Evolutionary conservation across 1,140 invertebrate species (phyloP).

Genomic region (Drosophila sproati): DNA sequence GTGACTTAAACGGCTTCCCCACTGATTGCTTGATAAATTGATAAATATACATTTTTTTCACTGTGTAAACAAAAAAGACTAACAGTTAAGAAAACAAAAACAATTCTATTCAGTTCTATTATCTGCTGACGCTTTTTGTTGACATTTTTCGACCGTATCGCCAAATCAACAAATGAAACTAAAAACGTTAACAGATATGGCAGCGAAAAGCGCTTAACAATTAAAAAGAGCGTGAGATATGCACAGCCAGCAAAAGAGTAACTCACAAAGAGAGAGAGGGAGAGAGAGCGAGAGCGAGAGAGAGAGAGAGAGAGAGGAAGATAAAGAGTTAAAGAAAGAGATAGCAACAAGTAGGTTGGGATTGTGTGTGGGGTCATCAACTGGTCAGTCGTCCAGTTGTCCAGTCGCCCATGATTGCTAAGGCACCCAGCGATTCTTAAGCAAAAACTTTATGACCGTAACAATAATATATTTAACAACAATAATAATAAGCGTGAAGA

Average conservation of each 20-base stretch:
- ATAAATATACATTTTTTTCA: conserved; percentile 16
- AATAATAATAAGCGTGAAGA: conserved; percentile 55
- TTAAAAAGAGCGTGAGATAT: conserved; percentile 69
- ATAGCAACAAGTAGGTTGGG: conserved; percentile 8
- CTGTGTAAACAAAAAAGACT: conserved; percentile 20
- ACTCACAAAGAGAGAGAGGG: conserved; percentile 5
- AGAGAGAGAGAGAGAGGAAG: conserved; percentile 15
- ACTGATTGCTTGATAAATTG: conserved; percentile 8
- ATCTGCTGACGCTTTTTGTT: conserved; percentile 61
- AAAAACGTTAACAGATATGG: conserved; percentile 44
- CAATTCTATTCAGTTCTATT: conserved; percentile 67
- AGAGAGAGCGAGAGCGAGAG: not conserved
- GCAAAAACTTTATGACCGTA: conserved; percentile 56
- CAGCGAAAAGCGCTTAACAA: conserved; percentile 57
- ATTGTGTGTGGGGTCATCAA: conserved; percentile 76
- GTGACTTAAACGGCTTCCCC: not conserved
- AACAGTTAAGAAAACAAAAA: conserved; percentile 65
- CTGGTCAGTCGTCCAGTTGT: conserved; percentile 31
- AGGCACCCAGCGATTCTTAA: not conserved
- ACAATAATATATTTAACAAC: conserved; percentile 71
- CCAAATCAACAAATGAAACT: conserved; percentile 62
- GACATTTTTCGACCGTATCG: conserved; percentile 62
- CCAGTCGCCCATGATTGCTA: not conserved
- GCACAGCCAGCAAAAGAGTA: conserved; percentile 30
- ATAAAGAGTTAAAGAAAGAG: conserved; percentile 12